Evolutionary conservation across 2,797 vertebrate species (phyloP).

Genomic region (Diplodus sargus): DNA sequence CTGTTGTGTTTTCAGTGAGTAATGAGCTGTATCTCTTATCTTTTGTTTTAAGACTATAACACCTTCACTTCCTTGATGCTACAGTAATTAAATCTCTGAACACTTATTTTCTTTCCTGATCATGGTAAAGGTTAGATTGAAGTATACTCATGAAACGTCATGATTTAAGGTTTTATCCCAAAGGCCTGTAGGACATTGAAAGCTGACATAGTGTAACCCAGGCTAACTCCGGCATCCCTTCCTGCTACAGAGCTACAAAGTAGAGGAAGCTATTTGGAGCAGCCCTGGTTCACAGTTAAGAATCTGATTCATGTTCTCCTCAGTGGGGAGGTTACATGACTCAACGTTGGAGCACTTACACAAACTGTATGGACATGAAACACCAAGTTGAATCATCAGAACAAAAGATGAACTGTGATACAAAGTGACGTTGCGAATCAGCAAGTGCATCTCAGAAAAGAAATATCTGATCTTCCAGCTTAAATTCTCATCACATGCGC

Average conservation of each 20-base stretch:
- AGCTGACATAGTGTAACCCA: background rate
- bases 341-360: constrained; percentile 20
- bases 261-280: background rate
- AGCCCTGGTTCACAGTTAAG: background rate
- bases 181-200: background rate
- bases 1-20: background rate
- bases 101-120: too few relatives aligned
- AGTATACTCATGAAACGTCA: background rate
- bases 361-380: constrained; percentile 8
- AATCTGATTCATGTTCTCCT: background rate
- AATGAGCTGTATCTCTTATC: background rate
- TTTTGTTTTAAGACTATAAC: background rate
- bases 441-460: background rate
- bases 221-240: background rate
- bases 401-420: background rate
- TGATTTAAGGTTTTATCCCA: background rate
- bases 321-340: background rate
- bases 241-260: background rate
- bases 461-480: background rate
- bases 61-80: background rate
- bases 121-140: too few relatives aligned
- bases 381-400: constrained; percentile 13
- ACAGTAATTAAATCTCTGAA: background rate
- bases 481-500: background rate
- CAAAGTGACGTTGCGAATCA: background rate